phyloP scores from a whole-genome alignment of 2,113 vertebrate genomes.

The Gadus macrocephalus region DNA sequence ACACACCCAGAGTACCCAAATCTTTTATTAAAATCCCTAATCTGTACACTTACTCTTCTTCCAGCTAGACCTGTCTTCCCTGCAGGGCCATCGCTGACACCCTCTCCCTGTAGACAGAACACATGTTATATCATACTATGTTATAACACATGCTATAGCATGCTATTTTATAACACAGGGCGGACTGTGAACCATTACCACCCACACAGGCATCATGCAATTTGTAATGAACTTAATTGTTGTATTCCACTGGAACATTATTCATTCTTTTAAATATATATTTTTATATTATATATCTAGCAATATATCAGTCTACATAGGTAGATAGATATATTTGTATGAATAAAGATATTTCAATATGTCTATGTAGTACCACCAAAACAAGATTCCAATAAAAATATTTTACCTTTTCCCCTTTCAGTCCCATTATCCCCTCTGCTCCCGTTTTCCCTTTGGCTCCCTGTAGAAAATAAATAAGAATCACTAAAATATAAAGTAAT shows the following conservation, averaged over 20 bases:
- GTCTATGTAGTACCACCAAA: not conserved
- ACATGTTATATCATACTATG: no score
- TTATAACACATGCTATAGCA: conserved; percentile 20
- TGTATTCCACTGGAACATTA: no score
- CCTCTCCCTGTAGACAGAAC: conserved; percentile 67
- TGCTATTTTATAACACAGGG: no score
- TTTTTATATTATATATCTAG: not conserved
- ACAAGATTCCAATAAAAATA: not conserved
- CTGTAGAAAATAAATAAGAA: conserved; percentile 53
- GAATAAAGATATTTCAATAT: not conserved
- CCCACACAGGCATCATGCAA: no score
- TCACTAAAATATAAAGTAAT: conserved; percentile 6
- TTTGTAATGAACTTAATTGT: no score
- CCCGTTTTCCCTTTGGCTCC: conserved; percentile 71
- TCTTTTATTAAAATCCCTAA: no score
- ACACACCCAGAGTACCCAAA: not conserved
- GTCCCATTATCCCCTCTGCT: conserved; percentile 69
- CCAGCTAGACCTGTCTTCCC: conserved; percentile 71
- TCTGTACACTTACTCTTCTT: conserved; percentile 64
- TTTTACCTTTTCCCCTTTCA: conserved; percentile 80
- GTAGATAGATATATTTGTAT: not conserved
- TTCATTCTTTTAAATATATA: not conserved
- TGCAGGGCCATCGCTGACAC: conserved; percentile 60
- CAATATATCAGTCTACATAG: not conserved
- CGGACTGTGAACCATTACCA: no score